phyloP scores from a whole-genome alignment of 2,797 vertebrate genomes.

The Ibycter americanus region DNA sequence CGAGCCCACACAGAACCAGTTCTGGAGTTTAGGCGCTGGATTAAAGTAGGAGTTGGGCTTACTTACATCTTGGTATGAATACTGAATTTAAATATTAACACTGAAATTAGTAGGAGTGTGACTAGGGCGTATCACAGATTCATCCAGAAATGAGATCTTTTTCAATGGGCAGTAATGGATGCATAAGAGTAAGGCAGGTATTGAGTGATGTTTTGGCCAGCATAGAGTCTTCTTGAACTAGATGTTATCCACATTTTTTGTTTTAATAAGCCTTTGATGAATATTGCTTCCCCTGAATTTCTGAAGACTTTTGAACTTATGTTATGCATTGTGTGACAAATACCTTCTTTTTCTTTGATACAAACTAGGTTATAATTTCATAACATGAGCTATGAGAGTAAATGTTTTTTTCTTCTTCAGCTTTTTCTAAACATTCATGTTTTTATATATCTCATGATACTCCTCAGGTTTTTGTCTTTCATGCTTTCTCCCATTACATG shows the following conservation, averaged over 20 bases:
- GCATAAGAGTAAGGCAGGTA: neutral
- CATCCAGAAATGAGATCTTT: neutral
- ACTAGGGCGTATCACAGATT: neutral
- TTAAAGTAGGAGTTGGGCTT: neutral
- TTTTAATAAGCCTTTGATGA: neutral
- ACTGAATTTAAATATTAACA: neutral
- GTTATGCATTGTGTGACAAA: neutral
- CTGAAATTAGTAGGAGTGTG: neutral
- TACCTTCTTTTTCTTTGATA: neutral
- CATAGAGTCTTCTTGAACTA: neutral
- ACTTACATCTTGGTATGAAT: neutral
- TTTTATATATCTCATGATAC: neutral
- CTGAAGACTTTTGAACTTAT: neutral
- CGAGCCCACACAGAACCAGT: neutral
- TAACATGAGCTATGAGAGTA: neutral
- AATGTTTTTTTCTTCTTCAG: neutral
- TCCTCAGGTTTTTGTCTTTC: neutral
- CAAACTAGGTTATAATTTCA: neutral
- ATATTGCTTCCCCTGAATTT: neutral
- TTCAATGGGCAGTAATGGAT: neutral
- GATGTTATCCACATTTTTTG: neutral
- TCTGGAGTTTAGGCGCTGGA: neutral
- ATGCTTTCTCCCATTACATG: neutral
- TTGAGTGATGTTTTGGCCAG: neutral
- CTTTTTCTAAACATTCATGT: neutral